Percentiles rank a stretch among this genome's conserved stretches.
These are phyloP conservation scores for Hipposideros armiger DNA, from an alignment of 2,113 vertebrate genomes.

Conservation along the genomic window DNA sequence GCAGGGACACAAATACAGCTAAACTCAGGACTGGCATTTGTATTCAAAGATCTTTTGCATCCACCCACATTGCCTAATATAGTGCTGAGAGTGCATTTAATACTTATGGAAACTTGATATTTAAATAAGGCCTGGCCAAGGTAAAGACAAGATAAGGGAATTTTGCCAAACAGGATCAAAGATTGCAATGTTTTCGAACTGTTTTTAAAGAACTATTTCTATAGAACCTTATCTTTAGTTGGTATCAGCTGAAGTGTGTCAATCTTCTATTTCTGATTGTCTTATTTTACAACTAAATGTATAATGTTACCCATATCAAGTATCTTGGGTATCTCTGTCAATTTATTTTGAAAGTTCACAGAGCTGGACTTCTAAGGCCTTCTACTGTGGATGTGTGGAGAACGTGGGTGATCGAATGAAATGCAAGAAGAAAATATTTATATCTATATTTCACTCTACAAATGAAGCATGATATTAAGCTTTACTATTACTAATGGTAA, in stretches of 20 bases:
- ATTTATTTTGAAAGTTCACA: neutral
- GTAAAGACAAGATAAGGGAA: slow-evolving; percentile 1
- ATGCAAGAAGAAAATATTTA: neutral
- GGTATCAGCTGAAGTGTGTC: neutral
- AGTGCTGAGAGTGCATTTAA: neutral
- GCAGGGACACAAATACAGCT: neutral
- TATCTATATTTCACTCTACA: neutral
- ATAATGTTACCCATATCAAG: neutral
- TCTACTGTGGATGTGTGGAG: neutral
- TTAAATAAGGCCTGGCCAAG: neutral
- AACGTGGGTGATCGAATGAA: neutral
- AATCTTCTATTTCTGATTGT: neutral
- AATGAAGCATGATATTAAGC: slow-evolving; percentile 1
- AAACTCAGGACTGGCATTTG: neutral
- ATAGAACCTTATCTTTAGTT: neutral
- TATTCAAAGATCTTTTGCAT: neutral
- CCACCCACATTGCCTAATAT: neutral
- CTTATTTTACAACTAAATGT: neutral
- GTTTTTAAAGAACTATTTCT: slow-evolving; percentile 38
- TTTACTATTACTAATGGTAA: neutral
- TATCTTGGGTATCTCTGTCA: neutral
- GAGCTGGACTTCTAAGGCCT: neutral
- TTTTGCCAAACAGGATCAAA: neutral
- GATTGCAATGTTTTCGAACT: neutral
- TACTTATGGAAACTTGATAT: neutral